phyloP scores from a whole-genome alignment of 2,797 vertebrate species.

The Apodemus agrarius region DNA sequence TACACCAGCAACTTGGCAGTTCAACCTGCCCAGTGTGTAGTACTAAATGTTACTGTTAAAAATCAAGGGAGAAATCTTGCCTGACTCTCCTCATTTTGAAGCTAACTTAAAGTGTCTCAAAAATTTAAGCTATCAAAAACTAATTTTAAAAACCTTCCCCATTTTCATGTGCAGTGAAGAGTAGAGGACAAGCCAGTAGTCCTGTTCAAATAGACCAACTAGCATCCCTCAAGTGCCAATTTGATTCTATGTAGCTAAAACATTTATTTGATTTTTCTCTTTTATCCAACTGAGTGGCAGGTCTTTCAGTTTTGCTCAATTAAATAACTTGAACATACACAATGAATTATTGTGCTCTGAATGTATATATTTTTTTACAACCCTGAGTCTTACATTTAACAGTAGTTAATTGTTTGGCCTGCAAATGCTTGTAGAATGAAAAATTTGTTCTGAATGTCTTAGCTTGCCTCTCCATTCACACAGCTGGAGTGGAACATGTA shows the following conservation, averaged over 20 bases:
- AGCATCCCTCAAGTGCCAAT: conserved; percentile 4
- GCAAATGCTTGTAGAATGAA: conserved; percentile 60
- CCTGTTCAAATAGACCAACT: neutral
- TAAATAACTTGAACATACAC: conserved; percentile 62
- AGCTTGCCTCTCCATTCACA: conserved; percentile 49
- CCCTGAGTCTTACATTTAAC: conserved; percentile 56
- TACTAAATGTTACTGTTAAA: neutral
- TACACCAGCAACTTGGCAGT: neutral
- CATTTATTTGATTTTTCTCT: conserved; percentile 45
- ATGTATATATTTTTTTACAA: conserved; percentile 52
- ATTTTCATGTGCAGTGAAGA: neutral
- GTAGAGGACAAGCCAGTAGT: neutral
- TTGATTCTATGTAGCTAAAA: conserved; percentile 38
- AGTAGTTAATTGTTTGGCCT: conserved; percentile 72
- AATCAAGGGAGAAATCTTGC: neutral
- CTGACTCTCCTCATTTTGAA: neutral
- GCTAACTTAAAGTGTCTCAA: neutral
- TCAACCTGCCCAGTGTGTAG: neutral
- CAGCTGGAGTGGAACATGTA: conserved; percentile 63
- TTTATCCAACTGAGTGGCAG: conserved; percentile 38
- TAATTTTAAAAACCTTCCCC: conserved; percentile 12
- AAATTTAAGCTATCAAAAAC: neutral
- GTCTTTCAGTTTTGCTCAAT: conserved; percentile 52
- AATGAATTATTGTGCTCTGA: conserved; percentile 62
- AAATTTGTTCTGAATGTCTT: conserved; percentile 67